Evolutionary conservation across 1,140 invertebrate genomes (phyloP).

Genomic region (Papilio machaon): DNA sequence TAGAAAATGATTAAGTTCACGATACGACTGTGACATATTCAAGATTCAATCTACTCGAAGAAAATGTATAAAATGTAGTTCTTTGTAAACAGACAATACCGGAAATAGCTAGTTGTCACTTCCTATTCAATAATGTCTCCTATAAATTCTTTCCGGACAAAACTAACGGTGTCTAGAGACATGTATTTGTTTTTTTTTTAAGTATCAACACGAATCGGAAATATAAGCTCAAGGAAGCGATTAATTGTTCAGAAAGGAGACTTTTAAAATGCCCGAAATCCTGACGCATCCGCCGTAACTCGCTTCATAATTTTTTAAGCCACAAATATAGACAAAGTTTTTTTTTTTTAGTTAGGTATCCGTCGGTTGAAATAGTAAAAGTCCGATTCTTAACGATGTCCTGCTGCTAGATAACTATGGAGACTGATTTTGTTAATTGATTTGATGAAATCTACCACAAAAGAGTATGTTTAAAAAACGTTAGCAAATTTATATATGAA

Average conservation of each 20-base stretch:
- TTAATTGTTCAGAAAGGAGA: conserved; percentile 63
- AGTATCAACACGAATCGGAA: conserved; percentile 59
- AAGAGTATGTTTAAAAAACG: neutral
- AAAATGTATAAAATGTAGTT: neutral
- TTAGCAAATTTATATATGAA: neutral
- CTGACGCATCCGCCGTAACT: conserved; percentile 50
- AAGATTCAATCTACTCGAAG: neutral
- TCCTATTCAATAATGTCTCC: conserved; percentile 15
- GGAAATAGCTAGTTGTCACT: conserved; percentile 32
- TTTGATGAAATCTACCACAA: conserved; percentile 18
- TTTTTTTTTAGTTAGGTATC: conserved; percentile 49
- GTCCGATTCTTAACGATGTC: conserved; percentile 65
- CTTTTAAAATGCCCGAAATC: conserved; percentile 45
- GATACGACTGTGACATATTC: neutral
- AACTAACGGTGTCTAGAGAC: conserved; percentile 26
- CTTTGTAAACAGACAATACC: conserved; percentile 1
- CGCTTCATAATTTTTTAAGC: conserved; percentile 53
- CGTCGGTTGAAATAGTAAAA: conserved; percentile 57
- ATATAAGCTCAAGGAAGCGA: conserved; percentile 58
- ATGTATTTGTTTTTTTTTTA: conserved; percentile 52
- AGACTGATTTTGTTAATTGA: conserved; percentile 35
- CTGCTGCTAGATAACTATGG: conserved; percentile 52
- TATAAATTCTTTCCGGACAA: conserved; percentile 35
- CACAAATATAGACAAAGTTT: conserved; percentile 56
- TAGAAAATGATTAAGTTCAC: neutral